phyloP scores from a whole-genome alignment of 2,888 invertebrate species.

The Pelosia muscerda region DNA sequence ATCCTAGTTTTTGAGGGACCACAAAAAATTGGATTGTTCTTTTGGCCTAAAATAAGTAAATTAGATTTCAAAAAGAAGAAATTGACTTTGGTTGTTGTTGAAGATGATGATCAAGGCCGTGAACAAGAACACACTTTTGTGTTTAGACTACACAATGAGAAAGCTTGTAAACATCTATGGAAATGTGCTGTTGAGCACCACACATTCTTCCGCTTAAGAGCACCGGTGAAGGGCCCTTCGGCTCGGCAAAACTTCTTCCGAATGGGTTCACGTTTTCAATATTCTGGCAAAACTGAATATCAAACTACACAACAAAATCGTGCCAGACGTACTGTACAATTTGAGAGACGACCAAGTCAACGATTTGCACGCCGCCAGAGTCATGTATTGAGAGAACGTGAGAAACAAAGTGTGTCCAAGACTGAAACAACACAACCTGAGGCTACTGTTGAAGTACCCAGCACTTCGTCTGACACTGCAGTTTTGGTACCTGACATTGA shows the following conservation, averaged over 20 bases:
- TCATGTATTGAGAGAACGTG: slow-evolving; percentile 93
- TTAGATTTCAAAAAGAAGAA: slow-evolving; percentile 99
- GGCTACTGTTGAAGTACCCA: slow-evolving; percentile 64
- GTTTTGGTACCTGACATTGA: slow-evolving; percentile 64
- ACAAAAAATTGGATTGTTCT: slow-evolving; percentile 99
- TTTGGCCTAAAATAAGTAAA: slow-evolving; percentile 99
- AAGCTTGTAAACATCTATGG: slow-evolving; percentile 99
- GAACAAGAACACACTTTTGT: slow-evolving; percentile 99
- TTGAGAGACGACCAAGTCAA: slow-evolving; percentile 98
- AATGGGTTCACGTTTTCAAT: slow-evolving; percentile 98
- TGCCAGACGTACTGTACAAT: slow-evolving; percentile 96
- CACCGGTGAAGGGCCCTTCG: slow-evolving; percentile 95
- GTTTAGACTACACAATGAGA: slow-evolving; percentile 97
- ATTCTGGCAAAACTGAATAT: slow-evolving; percentile 98
- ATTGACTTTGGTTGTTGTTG: slow-evolving; percentile 98
- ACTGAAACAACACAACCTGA: slow-evolving; percentile 67
- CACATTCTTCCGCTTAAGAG: slow-evolving; percentile 98
- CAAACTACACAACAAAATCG: slow-evolving; percentile 97
- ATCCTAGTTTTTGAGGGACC: slow-evolving; percentile 98
- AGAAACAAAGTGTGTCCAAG: slow-evolving; percentile 85
- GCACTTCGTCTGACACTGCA: slow-evolving; percentile 62
- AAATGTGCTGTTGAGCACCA: slow-evolving; percentile 99
- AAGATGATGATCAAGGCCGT: slow-evolving; percentile 98
- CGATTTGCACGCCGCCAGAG: slow-evolving; percentile 97
- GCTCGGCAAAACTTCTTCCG: slow-evolving; percentile 98